Evolutionary conservation across 1,140 invertebrate species (phyloP), one percentile per base, ranked within the genome.

Genomic region (Triops cancriformis): DNA sequence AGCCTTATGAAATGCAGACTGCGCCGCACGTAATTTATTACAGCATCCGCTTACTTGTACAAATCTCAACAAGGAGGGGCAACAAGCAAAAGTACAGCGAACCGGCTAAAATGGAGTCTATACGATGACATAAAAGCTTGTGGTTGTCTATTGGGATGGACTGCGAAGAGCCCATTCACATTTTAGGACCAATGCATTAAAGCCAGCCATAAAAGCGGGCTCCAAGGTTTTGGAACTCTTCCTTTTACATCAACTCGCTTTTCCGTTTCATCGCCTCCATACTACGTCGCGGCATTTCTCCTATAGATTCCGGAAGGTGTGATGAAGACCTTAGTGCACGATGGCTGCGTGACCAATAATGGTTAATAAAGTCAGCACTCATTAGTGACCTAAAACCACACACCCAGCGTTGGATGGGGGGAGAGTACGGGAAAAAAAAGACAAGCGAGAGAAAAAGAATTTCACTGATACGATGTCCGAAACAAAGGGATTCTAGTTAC

Each of bases 341-440:
- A 64, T 64, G 51, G 51, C 18, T 64, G 51, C 51, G 51, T 64
- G 51, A 64, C 51, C 51, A 64, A 64, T 64, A 64, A 64, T 64
- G 51, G n/a, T 64, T 64, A 64, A 64, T 64, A 64, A 64, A 18
- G 51, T 64, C 51, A 64, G 51, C 51, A 64, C 51, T 64, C 51
- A 64, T 64, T 64, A 64, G 51, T 64, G 51, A 64, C 51, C 51
- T 64, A 64, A 64, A 64, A 64, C 51, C 51, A 64, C 51, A 64
- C 14, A 64, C 51, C 51, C 51, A 64, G 51, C 23, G 10, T 23
- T 64, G 51, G 51, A 64, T 64, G 51, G 51, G 51, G 23, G 51
- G 23, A 64, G n/a, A n/a, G n/a, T n/a, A 64, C 14, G 14, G 1
- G 45, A 11, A 64, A 64, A 23, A 64, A 37, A 37, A 37, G 31